Base-by-base conservation (phyloP, 2,797 vertebrate species). In the Crenuchus spilurus region DNA sequence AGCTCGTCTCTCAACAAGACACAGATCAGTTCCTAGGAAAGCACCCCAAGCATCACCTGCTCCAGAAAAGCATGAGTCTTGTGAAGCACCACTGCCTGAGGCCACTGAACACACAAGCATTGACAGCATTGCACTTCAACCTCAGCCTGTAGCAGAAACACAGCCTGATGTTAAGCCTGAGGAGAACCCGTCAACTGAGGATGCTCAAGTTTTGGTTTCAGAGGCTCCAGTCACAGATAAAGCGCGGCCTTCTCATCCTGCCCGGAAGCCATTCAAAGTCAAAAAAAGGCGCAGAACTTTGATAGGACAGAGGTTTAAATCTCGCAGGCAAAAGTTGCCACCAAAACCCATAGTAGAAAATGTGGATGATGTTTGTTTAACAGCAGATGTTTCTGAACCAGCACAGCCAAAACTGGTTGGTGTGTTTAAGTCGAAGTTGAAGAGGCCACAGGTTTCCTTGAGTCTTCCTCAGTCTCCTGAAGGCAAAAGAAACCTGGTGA, bases 201-300 rank as follows among this genome's bases (percentile, higher is more conserved):
- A 71, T 80, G 80, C 83, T 31, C 87, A 80, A 10, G 46, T 87
- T 22, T 41, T 87, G 22, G 80, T 82, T 24, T 70, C 82, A 6
- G 90, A 91, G 76, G 82, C 79, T 81, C 83, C 82, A 31, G 26
- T 33, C 2, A 72, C 52, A 60, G 83, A 82, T 76, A 75, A 80
- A 44, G 70, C 66, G 54, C 64, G 42, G 31, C 14, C 48, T 61
- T 58, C 6, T 46, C 66, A 58, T 68, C 65, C 67, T 49, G 57
- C 61, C 68, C 85, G 42, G 24, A 85, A 82, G 57, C 75, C 83
- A 33, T 54, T 39, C 18, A 92, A 88, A 52, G 41, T 79, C 3
- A 92, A 91, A 82, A 92, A 92, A 86, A 87, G 75, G 66, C 87
- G 92, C n/a, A 91, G 87, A 74, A 78, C 54, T 74, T 83, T 92